phyloP scores from a whole-genome alignment of 1,140 invertebrate species.

The Drosophila saltans region DNA sequence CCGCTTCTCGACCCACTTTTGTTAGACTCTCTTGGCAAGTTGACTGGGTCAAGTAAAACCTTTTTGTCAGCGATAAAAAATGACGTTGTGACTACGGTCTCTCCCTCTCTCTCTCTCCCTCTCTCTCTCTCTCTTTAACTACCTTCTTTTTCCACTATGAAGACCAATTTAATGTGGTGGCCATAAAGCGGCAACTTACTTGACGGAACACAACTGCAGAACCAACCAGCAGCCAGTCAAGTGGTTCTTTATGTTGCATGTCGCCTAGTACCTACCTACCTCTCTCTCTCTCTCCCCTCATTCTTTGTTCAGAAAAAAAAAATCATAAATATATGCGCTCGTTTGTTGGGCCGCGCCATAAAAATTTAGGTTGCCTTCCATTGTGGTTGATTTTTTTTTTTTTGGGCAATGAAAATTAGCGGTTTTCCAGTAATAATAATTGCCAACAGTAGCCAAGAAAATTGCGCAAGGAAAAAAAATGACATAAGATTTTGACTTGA shows the following conservation, averaged over 20 bases:
- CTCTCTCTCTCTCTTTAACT: background rate
- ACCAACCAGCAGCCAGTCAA: slow-evolving; percentile 29
- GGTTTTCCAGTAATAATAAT: slow-evolving; percentile 36
- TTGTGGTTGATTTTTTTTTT: slow-evolving; percentile 41
- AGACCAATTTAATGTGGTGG: slow-evolving; percentile 67
- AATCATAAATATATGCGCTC: slow-evolving; percentile 66
- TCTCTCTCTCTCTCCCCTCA: slow-evolving; percentile 3
- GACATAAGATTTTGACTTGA: slow-evolving; percentile 42
- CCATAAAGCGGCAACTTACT: slow-evolving; percentile 62
- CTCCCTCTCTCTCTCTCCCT: background rate
- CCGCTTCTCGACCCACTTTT: slow-evolving; percentile 56
- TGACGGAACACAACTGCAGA: slow-evolving; percentile 43
- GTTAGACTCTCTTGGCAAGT: slow-evolving; percentile 35
- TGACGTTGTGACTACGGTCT: slow-evolving; percentile 45
- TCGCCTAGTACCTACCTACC: background rate
- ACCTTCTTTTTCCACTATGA: background rate
- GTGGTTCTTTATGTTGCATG: slow-evolving; percentile 32
- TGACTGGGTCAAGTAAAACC: slow-evolving; percentile 78
- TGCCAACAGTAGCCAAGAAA: background rate
- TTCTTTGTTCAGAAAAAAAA: slow-evolving; percentile 25
- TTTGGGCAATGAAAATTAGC: slow-evolving; percentile 44
- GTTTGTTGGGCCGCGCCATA: slow-evolving; percentile 42
- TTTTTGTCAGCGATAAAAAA: slow-evolving; percentile 77
- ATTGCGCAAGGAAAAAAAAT: slow-evolving; percentile 19
- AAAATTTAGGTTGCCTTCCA: slow-evolving; percentile 34